Evolutionary conservation across 1,140 invertebrate species (phyloP), one percentile per base, ranked within the genome.

Genomic region (Drosophila mojavensis): DNA sequence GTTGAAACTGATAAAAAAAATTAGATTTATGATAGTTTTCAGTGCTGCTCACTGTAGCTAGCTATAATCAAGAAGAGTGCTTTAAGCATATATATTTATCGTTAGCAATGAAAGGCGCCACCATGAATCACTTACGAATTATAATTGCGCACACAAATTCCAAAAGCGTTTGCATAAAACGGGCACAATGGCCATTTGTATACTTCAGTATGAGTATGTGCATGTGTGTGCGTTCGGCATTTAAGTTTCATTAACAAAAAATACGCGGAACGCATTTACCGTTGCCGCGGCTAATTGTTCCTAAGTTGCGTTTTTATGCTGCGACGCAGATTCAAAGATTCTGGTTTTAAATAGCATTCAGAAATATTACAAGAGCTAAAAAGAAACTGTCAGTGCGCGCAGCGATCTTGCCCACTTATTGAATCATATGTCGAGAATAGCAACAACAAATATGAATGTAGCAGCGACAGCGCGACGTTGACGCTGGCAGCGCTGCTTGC

Each of bases 401-500:
- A 54, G 68, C 72, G 67, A 85, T 86, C 82, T 45, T 79, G 76
- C 65, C 54, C 78, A 75, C 70, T 81, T 81, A 72, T 90, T 91
- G 90, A 90, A 91, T 91, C 90, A 91, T 91, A 83, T 91, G 82
- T 91, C 82, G 80, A 91, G 85, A 91, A 91, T 91, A 91, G 90
- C 90, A 91, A 91, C 90, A 91, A 91, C 81, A 89, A 89, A 72
- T 72, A 71, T 63, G 66, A 63, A 65, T 80, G 60, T 62, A 24
- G 54, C 66, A 66, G 75, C 28, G 50, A 41, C 50, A 10, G 59
- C 59, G 51, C 59, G 51, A 60, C 54, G 53, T 54, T 64, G 69
- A 41, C 71, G 73, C 53, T 15, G 51, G 75, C 80, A 76, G 81
- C 72, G 73, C 73, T 55, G 84, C 41, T 64, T 50, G 50, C 63